Base-by-base conservation (phyloP, 2,113 vertebrate species). In the Dromas ardeola region DNA sequence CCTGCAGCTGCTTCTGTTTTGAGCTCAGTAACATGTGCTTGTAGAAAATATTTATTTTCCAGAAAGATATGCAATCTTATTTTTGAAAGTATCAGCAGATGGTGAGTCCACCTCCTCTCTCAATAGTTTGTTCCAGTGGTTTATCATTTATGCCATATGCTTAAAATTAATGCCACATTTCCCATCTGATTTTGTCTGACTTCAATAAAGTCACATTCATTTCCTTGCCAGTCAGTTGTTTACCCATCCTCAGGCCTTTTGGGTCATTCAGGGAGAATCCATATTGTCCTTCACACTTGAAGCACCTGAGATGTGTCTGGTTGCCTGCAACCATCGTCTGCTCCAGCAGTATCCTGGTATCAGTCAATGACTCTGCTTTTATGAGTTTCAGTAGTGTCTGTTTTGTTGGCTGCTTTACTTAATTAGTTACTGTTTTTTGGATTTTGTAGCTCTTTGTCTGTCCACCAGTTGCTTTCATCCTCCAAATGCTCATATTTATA, bases 31-130 rank as follows among this genome's bases (percentile, higher is more conserved):
- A 70, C 58, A 82, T 85, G 85, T 80, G 74, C 53, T 88, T 81
- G 50, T 93, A n/a, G 93, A 77, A 94, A 96, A 96, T 93, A 95
- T 95, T 96, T 96, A 88, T 96, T 96, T 96, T 90, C 58, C 81
- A 92, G 85, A 80, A 95, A 96, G 81, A 88, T 83, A 77, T 55
- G 45, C 32, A 92, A 61, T 85, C 43, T 79, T 93, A 73, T 72
- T 94, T 96, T 88, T 91, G 47, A 82, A 82, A 83, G 67, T 81
- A 94, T 95, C 81, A 94, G 62, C 92, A 96, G 79, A 96, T 94
- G 92, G 92, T 66, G 36, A 93, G 67, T 87, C 77, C 74, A 95
- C 84, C 72, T 93, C 81, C 43, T 94, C 62, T 73, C 58, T 91
- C 42, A 95, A 43, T 73, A 93, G 53, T 94, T 96, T 88, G 74